A percentile compares a stretch with the other conserved stretches of the same genome.
phyloP scores from a whole-genome alignment of 2,888 invertebrate genomes.

The Drosophila paracracens region DNA sequence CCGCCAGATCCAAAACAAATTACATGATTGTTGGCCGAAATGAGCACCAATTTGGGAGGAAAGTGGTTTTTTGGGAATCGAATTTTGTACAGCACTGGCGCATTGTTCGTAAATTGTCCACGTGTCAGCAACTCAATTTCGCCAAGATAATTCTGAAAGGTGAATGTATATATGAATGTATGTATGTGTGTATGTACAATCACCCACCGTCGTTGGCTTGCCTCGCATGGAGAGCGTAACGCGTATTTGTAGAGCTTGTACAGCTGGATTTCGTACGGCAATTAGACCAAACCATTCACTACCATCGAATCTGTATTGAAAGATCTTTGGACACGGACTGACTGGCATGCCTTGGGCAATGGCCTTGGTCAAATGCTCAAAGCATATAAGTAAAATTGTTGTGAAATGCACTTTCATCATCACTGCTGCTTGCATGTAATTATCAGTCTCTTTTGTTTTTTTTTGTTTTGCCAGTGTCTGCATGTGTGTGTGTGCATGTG shows the following conservation, averaged over 20 bases:
- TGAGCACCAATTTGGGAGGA: constrained; percentile 87
- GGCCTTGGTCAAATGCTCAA: constrained; percentile 63
- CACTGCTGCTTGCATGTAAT: constrained; percentile 4
- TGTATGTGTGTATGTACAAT: neutral
- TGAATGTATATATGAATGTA: neutral
- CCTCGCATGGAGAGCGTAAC: constrained; percentile 83
- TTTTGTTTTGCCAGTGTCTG: neutral
- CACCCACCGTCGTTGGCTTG: constrained; percentile 82
- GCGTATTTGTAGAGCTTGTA: constrained; percentile 76
- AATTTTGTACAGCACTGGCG: constrained; percentile 86
- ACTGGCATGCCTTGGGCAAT: constrained; percentile 79
- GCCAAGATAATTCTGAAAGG: constrained; percentile 86
- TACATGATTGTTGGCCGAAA: constrained; percentile 86
- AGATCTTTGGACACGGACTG: constrained; percentile 84
- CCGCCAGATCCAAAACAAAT: constrained; percentile 87
- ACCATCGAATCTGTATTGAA: constrained; percentile 85
- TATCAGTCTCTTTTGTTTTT: neutral
- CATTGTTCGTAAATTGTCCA: constrained; percentile 80
- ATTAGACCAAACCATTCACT: constrained; percentile 85
- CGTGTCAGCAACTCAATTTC: constrained; percentile 86
- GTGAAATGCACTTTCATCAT: constrained; percentile 59
- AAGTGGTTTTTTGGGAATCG: constrained; percentile 87
- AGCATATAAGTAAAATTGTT: constrained; percentile 58
- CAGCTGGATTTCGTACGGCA: constrained; percentile 81
- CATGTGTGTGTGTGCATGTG: neutral